Percentiles rank a stretch among this genome's conserved stretches.
These are phyloP conservation scores for Toxostoma redivivum DNA, from an alignment of 2,113 vertebrate species.

Conservation along the genomic window DNA sequence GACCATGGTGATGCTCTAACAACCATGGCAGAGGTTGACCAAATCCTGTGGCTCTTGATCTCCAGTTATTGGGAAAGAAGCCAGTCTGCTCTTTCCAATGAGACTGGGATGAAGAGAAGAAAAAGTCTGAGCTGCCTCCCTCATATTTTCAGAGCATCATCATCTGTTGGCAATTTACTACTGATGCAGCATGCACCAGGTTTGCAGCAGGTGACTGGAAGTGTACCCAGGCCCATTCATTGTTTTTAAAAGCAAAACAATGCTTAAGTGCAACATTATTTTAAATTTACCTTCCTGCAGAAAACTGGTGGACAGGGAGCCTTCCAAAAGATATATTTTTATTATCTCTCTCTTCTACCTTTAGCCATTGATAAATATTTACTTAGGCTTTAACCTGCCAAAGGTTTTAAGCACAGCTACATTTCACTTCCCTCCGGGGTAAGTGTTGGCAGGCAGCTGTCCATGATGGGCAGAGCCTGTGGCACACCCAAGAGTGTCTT, in stretches of 20 bases:
- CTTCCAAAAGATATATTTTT: slow-evolving; percentile 40
- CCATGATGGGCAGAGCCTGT: neutral
- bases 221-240: neutral
- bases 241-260: neutral
- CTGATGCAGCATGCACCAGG: neutral
- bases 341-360: neutral
- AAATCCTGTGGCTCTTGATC: neutral
- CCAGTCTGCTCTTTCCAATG: neutral
- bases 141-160: neutral
- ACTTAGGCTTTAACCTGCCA: slow-evolving; percentile 17
- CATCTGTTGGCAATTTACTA: neutral
- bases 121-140: neutral
- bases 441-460: neutral
- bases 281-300: slow-evolving; percentile 25
- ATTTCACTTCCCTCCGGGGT: neutral
- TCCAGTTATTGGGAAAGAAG: neutral
- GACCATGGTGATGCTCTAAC: neutral
- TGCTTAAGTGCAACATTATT: neutral
- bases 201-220: slow-evolving; percentile 6
- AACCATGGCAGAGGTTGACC: rapidly evolving
- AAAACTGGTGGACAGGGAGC: neutral
- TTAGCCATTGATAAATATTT: slow-evolving; percentile 12
- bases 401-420: neutral
- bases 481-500: neutral
- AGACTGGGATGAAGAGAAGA: neutral